These are phyloP conservation scores for Umimayanthus chanpuru DNA, from an alignment of 92 coral and sea anemone genomes.

Conservation along the genomic window DNA sequence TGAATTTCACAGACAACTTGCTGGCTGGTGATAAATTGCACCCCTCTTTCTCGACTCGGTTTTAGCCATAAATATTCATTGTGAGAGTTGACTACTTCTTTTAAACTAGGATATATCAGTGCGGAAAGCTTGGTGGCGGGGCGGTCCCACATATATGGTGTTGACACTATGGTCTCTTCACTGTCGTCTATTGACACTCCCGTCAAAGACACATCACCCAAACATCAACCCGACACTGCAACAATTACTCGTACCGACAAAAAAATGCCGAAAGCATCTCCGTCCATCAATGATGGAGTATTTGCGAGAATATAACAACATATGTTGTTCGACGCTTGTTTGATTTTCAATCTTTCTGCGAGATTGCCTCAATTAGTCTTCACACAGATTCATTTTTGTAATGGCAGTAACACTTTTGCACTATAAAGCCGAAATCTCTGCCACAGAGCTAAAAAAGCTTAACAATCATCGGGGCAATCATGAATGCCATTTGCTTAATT, in stretches of 20 bases:
- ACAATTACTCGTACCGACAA: conserved; percentile 35
- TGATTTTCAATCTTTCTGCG: neutral
- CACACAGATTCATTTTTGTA: neutral
- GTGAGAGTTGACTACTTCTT: neutral
- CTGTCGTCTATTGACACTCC: conserved; percentile 22
- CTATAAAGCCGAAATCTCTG: neutral
- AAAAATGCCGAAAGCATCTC: conserved; percentile 8
- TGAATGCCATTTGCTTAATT: conserved; percentile 4
- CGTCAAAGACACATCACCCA: conserved; percentile 4
- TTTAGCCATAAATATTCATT: neutral
- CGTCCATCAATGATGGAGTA: neutral
- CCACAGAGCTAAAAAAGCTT: conserved; percentile 17
- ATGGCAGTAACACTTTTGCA: neutral
- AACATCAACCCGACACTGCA: conserved; percentile 11
- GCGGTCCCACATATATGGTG: neutral
- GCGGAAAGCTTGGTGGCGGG: neutral
- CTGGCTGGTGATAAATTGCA: too few relatives aligned
- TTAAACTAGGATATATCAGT: neutral
- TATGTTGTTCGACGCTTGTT: neutral
- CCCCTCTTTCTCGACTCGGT: neutral
- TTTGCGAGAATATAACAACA: neutral
- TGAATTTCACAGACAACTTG: too few relatives aligned
- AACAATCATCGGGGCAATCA: neutral
- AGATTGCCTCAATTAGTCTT: neutral
- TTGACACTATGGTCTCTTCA: conserved; percentile 10